Conservation (phyloP, 2,888 invertebrate species). For the Theretra japonica region DNA sequence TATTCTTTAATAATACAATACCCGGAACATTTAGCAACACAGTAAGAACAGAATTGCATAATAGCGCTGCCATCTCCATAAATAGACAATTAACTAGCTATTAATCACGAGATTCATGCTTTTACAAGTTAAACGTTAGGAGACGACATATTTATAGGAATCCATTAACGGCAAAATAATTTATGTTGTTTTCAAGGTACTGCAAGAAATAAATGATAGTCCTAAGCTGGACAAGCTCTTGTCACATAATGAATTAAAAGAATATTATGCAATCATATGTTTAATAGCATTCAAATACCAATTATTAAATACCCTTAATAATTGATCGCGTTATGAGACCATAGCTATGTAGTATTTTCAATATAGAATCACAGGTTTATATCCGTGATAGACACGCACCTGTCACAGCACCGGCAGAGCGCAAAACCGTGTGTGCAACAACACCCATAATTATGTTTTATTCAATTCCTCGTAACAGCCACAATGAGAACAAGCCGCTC, state of each 20-base stretch:
- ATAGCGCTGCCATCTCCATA: neutral
- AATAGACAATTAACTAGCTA: neutral
- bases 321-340: too few species aligned
- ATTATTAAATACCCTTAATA: too few species aligned
- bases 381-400: too few species aligned
- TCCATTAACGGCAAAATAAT: neutral
- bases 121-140: neutral
- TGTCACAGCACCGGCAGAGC: too few species aligned
- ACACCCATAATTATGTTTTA: conserved; percentile 47
- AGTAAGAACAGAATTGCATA: neutral
- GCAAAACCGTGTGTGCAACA: neutral
- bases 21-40: neutral
- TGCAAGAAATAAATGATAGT: neutral
- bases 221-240: too few species aligned
- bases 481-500: neutral
- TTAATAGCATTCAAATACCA: too few species aligned
- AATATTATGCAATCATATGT: too few species aligned
- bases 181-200: neutral
- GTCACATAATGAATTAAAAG: too few species aligned
- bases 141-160: neutral
- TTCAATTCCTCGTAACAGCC: conserved; percentile 38
- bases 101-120: neutral
- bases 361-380: too few species aligned
- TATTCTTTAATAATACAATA: neutral
- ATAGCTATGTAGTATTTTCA: too few species aligned